A percentile compares a stretch with the other conserved stretches of the same genome.
These are phyloP conservation scores for Dasyprocta punctata DNA, from an alignment of 2,113 vertebrate species.

Conservation along the genomic window DNA sequence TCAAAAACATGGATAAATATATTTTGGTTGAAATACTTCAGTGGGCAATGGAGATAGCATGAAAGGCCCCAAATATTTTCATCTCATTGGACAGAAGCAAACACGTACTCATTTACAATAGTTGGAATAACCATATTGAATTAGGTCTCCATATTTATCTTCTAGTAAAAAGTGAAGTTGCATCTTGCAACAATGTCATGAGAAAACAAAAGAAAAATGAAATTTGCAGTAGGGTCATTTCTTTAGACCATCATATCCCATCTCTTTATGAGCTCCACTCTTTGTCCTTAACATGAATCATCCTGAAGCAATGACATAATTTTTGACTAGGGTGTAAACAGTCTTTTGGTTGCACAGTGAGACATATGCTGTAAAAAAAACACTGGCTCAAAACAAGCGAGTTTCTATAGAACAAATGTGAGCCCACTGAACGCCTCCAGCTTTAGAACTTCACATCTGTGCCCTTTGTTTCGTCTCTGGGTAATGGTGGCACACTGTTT, in stretches of 20 bases:
- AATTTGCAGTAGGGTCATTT: background rate
- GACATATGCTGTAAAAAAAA: slow-evolving; percentile 42
- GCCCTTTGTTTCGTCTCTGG: background rate
- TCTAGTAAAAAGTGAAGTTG: background rate
- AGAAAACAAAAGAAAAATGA: background rate
- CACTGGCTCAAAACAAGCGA: slow-evolving; percentile 50
- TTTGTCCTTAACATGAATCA: slow-evolving; percentile 33
- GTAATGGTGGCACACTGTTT: background rate
- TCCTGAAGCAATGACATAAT: background rate
- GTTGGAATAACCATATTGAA: background rate
- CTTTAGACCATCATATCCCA: background rate
- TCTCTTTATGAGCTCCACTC: background rate
- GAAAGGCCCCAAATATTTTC: background rate
- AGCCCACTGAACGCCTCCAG: background rate
- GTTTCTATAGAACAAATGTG: background rate
- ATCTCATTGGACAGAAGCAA: background rate
- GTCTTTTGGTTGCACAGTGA: slow-evolving; percentile 41
- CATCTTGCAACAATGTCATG: background rate
- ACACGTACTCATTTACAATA: background rate
- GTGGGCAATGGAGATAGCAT: background rate
- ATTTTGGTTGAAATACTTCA: background rate
- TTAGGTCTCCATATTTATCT: slow-evolving; percentile 28
- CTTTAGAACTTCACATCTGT: background rate
- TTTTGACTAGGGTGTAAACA: slow-evolving; percentile 49
- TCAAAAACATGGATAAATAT: background rate